Conservation (phyloP, 2,888 invertebrate species). For the Antheraea yamamai region DNA sequence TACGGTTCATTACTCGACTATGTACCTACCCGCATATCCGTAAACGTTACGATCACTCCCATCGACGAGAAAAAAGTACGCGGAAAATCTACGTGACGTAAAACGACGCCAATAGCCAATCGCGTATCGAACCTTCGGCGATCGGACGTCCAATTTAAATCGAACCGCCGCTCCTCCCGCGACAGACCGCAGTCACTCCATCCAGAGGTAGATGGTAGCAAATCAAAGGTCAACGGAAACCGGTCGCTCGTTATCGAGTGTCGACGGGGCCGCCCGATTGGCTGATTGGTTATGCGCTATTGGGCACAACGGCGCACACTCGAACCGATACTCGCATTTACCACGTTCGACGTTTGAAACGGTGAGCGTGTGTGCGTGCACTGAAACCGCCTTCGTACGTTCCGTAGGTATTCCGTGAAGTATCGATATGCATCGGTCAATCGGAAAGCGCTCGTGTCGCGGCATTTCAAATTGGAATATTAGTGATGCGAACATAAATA, state of each 20-base stretch:
- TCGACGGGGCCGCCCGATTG: slow-evolving; percentile 63
- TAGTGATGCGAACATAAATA: neutral
- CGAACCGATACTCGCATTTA: slow-evolving; percentile 73
- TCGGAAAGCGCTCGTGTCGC: neutral
- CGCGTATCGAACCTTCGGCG: slow-evolving; percentile 71
- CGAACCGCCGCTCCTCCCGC: slow-evolving; percentile 43
- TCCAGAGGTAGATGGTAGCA: slow-evolving; percentile 19
- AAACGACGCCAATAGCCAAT: slow-evolving; percentile 67
- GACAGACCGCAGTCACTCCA: slow-evolving; percentile 22
- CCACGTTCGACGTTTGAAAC: slow-evolving; percentile 60
- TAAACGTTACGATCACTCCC: slow-evolving; percentile 36
- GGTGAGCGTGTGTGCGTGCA: slow-evolving; percentile 46
- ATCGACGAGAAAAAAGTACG: slow-evolving; percentile 54
- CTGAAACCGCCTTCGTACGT: slow-evolving; percentile 56
- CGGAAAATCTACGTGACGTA: slow-evolving; percentile 76
- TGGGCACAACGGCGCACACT: slow-evolving; percentile 81
- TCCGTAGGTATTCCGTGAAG: slow-evolving; percentile 44
- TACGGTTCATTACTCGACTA: slow-evolving; percentile 27
- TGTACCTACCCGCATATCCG: slow-evolving; percentile 36
- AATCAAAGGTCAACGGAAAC: slow-evolving; percentile 36
- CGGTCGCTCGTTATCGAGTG: slow-evolving; percentile 55
- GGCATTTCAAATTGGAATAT: slow-evolving; percentile 40
- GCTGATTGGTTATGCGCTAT: slow-evolving; percentile 83
- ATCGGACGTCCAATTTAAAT: slow-evolving; percentile 29
- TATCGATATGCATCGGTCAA: slow-evolving; percentile 23